Percentiles rank a stretch among this genome's conserved stretches.
phyloP scores from a whole-genome alignment of 1,140 invertebrate genomes.

The Nymphalis io region DNA sequence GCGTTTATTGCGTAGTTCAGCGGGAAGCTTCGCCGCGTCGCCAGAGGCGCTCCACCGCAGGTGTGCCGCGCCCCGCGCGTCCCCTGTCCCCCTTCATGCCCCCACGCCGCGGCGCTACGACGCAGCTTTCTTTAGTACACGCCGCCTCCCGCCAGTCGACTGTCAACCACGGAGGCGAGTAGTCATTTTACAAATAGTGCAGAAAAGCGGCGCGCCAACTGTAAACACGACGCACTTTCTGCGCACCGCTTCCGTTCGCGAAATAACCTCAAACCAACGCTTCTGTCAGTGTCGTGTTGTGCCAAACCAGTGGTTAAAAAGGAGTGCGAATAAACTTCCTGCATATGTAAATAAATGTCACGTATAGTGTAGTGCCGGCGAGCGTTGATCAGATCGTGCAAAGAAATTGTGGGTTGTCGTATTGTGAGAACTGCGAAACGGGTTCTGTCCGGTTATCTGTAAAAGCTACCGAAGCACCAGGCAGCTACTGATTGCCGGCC shows the following conservation, averaged over 20 bases:
- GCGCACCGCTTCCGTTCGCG: slow-evolving; percentile 66
- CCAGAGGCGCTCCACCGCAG: slow-evolving; percentile 71
- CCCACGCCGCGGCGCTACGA: slow-evolving; percentile 48
- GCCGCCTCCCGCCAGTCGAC: slow-evolving; percentile 67
- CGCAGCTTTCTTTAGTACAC: slow-evolving; percentile 69
- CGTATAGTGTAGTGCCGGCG: slow-evolving; percentile 55
- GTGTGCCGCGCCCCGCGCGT: slow-evolving; percentile 58
- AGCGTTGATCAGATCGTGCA: slow-evolving; percentile 59
- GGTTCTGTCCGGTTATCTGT: slow-evolving; percentile 54
- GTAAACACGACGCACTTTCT: slow-evolving; percentile 76
- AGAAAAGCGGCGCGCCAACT: slow-evolving; percentile 64
- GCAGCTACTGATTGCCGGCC: slow-evolving; percentile 48
- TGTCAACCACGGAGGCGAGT: slow-evolving; percentile 63
- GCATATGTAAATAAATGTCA: slow-evolving; percentile 69
- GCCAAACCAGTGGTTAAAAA: slow-evolving; percentile 64
- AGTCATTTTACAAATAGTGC: slow-evolving; percentile 40
- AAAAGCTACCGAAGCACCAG: slow-evolving; percentile 60
- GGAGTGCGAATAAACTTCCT: slow-evolving; percentile 55
- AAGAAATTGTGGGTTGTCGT: slow-evolving; percentile 60
- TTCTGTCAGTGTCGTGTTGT: slow-evolving; percentile 67
- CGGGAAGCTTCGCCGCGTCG: slow-evolving; percentile 71
- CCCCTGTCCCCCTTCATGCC: slow-evolving; percentile 36
- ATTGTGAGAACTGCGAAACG: slow-evolving; percentile 60
- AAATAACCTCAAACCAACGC: slow-evolving; percentile 63
- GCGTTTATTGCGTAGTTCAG: slow-evolving; percentile 79